A percentile compares a stretch with the other conserved stretches of the same genome.
Evolutionary conservation across 1,140 invertebrate species (phyloP).

Genomic region (Cepaea nemoralis): DNA sequence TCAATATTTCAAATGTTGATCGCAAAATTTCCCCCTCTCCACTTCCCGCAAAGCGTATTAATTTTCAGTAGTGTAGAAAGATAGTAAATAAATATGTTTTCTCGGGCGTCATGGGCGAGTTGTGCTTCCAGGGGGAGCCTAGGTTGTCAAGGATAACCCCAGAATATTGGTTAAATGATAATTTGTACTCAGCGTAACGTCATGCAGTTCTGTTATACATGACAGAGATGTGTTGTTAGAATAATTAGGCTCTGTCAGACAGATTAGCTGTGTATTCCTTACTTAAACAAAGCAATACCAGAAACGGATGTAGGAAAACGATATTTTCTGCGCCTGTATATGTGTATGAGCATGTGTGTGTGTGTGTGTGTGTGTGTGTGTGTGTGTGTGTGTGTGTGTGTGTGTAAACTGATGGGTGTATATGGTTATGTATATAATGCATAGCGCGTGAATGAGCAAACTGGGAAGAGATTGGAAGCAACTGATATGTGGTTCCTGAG

Average conservation of each 20-base stretch:
- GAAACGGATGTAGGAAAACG: too few relatives aligned
- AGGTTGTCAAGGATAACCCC: background rate
- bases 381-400: slow-evolving; percentile 13
- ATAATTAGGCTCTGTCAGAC: too few relatives aligned
- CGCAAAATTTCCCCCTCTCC: background rate
- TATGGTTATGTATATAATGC: slow-evolving; percentile 3
- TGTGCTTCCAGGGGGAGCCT: background rate
- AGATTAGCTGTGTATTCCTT: too few relatives aligned
- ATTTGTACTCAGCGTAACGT: background rate
- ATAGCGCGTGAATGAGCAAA: too few relatives aligned
- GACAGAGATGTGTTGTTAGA: too few relatives aligned
- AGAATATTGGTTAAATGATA: background rate
- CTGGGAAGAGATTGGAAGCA: too few relatives aligned
- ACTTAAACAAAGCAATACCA: too few relatives aligned
- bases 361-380: background rate
- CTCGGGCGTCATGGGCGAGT: background rate
- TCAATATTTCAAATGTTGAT: slow-evolving; percentile 14
- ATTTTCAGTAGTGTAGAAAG: background rate
- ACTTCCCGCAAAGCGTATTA: background rate
- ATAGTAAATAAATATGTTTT: background rate
- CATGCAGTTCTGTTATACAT: too few relatives aligned
- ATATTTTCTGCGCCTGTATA: too few relatives aligned
- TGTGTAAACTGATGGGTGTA: too few relatives aligned
- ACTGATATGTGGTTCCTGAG: too few relatives aligned
- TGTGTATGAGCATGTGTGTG: background rate